Conservation (phyloP, 2,888 invertebrate species). For the Thecocarcelia acutangulata region DNA sequence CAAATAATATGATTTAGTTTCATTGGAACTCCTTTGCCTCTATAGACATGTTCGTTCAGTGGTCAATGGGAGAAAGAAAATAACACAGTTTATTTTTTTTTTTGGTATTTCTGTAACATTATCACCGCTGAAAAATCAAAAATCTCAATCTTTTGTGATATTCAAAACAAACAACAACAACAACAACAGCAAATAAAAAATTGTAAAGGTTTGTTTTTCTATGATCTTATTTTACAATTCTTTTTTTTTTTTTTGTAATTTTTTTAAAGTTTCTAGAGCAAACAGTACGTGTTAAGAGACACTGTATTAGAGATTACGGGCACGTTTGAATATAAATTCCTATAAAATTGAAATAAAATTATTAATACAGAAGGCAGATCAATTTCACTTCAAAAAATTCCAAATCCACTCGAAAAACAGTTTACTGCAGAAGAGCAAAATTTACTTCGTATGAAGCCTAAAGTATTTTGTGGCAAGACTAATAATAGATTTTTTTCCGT, state of each 20-base stretch:
- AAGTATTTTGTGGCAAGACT: too few species aligned
- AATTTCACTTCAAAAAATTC: background rate
- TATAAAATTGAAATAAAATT: background rate
- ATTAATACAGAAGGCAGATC: background rate
- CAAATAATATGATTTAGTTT: constrained; percentile 59
- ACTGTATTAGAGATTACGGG: constrained; percentile 38
- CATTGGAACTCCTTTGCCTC: constrained; percentile 11
- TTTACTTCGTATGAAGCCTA: too few species aligned
- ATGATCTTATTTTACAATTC: constrained; percentile 16
- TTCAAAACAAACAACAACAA: background rate
- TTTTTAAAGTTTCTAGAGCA: constrained; percentile 39
- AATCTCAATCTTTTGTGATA: constrained; percentile 66
- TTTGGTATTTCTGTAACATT: constrained; percentile 53
- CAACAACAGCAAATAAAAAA: background rate
- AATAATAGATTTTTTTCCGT: too few species aligned
- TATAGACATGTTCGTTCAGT: constrained; percentile 39
- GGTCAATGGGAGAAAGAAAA: constrained; percentile 59
- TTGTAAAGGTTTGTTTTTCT: constrained; percentile 32
- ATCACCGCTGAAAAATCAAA: constrained; percentile 66
- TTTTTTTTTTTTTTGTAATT: constrained; percentile 14
- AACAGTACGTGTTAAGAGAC: constrained; percentile 40
- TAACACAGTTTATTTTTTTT: constrained; percentile 38
- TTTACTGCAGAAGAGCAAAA: background rate
- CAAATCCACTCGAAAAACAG: background rate
- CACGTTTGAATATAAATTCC: constrained; percentile 35